Conservation (phyloP, 2,797 vertebrate species). For the Valencia hispanica region DNA sequence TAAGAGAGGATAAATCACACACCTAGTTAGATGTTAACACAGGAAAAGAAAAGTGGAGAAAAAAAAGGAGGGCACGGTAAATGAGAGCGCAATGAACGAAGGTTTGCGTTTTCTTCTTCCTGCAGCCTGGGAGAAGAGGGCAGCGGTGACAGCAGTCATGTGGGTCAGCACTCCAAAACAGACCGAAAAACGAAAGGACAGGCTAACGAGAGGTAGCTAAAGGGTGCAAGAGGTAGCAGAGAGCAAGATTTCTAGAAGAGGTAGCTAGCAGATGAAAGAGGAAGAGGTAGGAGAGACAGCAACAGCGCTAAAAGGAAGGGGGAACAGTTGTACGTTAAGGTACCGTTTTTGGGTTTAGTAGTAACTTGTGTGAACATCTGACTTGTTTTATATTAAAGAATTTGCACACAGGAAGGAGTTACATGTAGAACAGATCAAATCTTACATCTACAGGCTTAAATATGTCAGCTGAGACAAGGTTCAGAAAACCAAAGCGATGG, state of each 20-base stretch:
- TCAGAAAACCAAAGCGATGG: not conserved
- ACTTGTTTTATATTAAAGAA: not conserved
- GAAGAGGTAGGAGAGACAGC: slow-evolving; percentile 74
- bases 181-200: slow-evolving; percentile 20
- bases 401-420: not conserved
- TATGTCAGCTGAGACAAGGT: not conserved
- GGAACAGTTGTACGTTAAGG: slow-evolving; percentile 10
- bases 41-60: not conserved
- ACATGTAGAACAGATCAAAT: not conserved
- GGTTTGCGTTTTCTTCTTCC: slow-evolving; percentile 44
- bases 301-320: slow-evolving; percentile 53
- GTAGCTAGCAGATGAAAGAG: slow-evolving; percentile 73
- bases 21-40: slow-evolving; percentile 48
- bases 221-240: slow-evolving; percentile 71
- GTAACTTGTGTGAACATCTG: slow-evolving; percentile 3
- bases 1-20: slow-evolving; percentile 64
- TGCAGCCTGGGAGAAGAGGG: slow-evolving; percentile 48
- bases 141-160: slow-evolving; percentile 77
- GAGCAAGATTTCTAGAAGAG: slow-evolving; percentile 75
- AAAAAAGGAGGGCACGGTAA: slow-evolving; percentile 15
- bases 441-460: not conserved
- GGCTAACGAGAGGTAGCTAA: slow-evolving; percentile 68
- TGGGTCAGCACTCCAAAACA: slow-evolving; percentile 55
- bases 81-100: slow-evolving; percentile 30
- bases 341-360: not conserved